phyloP scores from a whole-genome alignment of 2,113 vertebrate species.

The Canis aureus region DNA sequence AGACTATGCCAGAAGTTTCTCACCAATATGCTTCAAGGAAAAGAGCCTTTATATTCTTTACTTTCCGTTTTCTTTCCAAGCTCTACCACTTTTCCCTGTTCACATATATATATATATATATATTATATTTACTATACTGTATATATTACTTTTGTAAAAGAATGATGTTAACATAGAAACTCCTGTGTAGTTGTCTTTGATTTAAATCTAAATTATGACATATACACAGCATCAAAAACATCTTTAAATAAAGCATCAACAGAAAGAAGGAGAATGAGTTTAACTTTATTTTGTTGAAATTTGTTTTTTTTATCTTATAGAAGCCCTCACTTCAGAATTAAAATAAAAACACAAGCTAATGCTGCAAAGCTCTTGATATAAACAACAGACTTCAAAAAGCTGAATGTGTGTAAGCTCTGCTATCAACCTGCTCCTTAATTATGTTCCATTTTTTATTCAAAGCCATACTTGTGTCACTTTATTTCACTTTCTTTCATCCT shows the following conservation, averaged over 20 bases:
- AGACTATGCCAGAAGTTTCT: background rate
- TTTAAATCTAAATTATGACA: conserved; percentile 21
- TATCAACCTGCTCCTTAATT: conserved; percentile 79
- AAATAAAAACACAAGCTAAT: conserved; percentile 61
- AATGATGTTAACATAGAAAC: background rate
- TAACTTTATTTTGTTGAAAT: background rate
- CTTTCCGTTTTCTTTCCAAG: background rate
- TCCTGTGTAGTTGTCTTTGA: background rate
- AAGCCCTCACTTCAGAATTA: conserved; percentile 53
- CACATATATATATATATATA: background rate
- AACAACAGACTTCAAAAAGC: conserved; percentile 76
- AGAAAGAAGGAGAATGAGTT: conserved; percentile 11
- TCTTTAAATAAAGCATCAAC: conserved; percentile 68
- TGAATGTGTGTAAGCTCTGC: conserved; percentile 59
- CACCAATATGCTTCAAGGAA: background rate
- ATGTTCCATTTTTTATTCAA: conserved; percentile 75
- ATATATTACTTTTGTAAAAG: background rate
- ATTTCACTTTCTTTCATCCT: conserved; percentile 68
- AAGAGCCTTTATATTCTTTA: background rate
- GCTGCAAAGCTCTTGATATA: conserved; percentile 60
- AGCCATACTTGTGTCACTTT: conserved; percentile 62
- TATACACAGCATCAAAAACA: background rate
- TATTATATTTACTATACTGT: too few species aligned
- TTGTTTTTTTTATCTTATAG: conserved; percentile 39
- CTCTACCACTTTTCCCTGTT: background rate